A percentile compares a stretch with the other conserved stretches of the same genome.
phyloP scores from a whole-genome alignment of 2,888 invertebrate species.

The Meliscaeva auricollis region DNA sequence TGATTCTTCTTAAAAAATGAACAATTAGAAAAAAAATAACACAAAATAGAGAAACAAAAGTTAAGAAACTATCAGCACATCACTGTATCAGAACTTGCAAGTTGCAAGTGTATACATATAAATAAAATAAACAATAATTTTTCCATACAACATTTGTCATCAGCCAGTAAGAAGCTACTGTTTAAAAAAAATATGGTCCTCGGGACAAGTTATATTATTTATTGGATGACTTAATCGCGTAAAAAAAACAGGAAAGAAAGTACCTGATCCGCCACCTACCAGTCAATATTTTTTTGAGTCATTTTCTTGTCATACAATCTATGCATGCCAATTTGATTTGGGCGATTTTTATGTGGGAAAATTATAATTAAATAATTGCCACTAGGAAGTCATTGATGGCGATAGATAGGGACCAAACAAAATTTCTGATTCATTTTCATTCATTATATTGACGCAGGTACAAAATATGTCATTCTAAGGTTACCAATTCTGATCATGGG shows the following conservation, averaged over 20 bases:
- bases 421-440: conserved; percentile 36
- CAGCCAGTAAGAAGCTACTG: conserved; percentile 34
- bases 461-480: not conserved
- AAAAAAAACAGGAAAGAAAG: not conserved
- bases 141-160: conserved; percentile 59
- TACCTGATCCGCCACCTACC: not conserved
- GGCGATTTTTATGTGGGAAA: conserved; percentile 27
- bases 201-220: conserved; percentile 53
- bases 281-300: conserved; percentile 48
- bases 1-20: no score
- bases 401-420: conserved; percentile 37
- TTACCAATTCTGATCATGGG: not conserved
- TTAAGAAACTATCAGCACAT: not conserved
- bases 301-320: conserved; percentile 26
- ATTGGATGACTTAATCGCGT: conserved; percentile 57
- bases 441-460: conserved; percentile 45
- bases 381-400: conserved; percentile 55
- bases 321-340: conserved; percentile 31
- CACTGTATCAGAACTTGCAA: not conserved
- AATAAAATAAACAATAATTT: conserved; percentile 21
- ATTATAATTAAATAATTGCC: conserved; percentile 29
- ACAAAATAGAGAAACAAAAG: no score
- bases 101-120: not conserved
- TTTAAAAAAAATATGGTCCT: conserved; percentile 21
- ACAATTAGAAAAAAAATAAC: not conserved